Conservation (phyloP, 2,888 invertebrate genomes). For the Diogma glabrata region DNA sequence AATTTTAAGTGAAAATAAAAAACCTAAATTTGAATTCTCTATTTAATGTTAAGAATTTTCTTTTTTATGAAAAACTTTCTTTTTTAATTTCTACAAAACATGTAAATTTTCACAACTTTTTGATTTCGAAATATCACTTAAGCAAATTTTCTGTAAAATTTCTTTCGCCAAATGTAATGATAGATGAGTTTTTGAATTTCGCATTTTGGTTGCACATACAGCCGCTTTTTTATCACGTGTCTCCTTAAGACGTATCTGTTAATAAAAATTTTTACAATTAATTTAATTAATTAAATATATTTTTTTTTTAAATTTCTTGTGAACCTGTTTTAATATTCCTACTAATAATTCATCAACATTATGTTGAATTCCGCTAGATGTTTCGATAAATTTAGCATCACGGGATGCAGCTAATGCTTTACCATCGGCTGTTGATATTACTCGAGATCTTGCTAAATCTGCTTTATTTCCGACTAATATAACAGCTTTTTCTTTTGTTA, state of each 20-base stretch:
- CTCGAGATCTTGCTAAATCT: slow-evolving; percentile 77
- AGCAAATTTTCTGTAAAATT: slow-evolving; percentile 72
- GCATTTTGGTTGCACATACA: slow-evolving; percentile 50
- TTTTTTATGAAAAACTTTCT: too few relatives aligned
- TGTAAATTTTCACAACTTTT: slow-evolving; percentile 81
- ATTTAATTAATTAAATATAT: neutral
- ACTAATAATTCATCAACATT: slow-evolving; percentile 93
- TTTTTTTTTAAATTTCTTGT: slow-evolving; percentile 7
- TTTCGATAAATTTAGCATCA: slow-evolving; percentile 91
- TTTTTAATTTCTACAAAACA: slow-evolving; percentile 49
- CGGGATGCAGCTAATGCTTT: slow-evolving; percentile 78
- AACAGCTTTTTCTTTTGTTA: slow-evolving; percentile 70
- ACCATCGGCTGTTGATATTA: slow-evolving; percentile 76
- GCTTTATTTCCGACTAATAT: slow-evolving; percentile 92
- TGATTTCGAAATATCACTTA: slow-evolving; percentile 72
- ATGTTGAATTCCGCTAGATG: slow-evolving; percentile 91
- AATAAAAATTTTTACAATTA: neutral
- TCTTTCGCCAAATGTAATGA: slow-evolving; percentile 72
- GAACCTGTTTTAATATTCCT: slow-evolving; percentile 74
- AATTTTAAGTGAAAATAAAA: too few relatives aligned
- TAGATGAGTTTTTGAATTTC: slow-evolving; percentile 69
- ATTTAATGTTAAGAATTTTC: too few relatives aligned
- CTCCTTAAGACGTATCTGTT: slow-evolving; percentile 59
- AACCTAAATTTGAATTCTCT: too few relatives aligned
- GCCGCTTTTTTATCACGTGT: slow-evolving; percentile 61